Percentiles rank a stretch among this genome's conserved stretches.
These are phyloP conservation scores for Dryas iulia DNA, from an alignment of 1,140 invertebrate genomes.

Conservation along the genomic window DNA sequence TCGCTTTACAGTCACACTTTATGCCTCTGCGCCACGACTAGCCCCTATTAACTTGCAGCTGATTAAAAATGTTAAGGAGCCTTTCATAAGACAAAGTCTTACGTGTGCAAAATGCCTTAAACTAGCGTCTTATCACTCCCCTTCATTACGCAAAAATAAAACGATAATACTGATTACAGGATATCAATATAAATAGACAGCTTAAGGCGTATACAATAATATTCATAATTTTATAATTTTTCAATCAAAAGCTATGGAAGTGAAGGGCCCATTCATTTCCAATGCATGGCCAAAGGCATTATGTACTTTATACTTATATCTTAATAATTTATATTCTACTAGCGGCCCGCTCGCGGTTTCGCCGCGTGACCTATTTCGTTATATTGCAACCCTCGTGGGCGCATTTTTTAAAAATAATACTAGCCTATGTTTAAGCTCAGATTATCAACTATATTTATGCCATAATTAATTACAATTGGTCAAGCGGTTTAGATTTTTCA, in stretches of 20 bases:
- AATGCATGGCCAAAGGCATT: background rate
- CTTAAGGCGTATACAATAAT: background rate
- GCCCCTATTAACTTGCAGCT: no score
- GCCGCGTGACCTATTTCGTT: no score
- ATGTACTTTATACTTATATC: background rate
- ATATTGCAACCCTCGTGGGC: no score
- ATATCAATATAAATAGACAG: background rate
- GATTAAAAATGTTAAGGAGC: no score
- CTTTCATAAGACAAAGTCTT: no score
- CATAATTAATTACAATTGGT: no score
- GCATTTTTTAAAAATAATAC: no score
- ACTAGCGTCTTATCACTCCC: background rate
- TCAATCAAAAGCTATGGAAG: background rate
- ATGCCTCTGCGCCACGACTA: no score
- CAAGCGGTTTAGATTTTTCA: no score
- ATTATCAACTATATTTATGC: no score
- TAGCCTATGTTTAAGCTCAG: no score
- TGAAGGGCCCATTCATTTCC: background rate
- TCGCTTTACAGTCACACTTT: background rate
- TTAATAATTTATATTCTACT: background rate
- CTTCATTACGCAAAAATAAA: slow-evolving; percentile 10
- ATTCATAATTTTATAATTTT: background rate
- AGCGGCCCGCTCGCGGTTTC: no score
- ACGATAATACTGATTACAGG: background rate
- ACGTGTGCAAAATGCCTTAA: background rate